A percentile compares a stretch with the other conserved stretches of the same genome.
phyloP scores from a whole-genome alignment of 2,113 vertebrate genomes.

The Larimichthys polyactis region DNA sequence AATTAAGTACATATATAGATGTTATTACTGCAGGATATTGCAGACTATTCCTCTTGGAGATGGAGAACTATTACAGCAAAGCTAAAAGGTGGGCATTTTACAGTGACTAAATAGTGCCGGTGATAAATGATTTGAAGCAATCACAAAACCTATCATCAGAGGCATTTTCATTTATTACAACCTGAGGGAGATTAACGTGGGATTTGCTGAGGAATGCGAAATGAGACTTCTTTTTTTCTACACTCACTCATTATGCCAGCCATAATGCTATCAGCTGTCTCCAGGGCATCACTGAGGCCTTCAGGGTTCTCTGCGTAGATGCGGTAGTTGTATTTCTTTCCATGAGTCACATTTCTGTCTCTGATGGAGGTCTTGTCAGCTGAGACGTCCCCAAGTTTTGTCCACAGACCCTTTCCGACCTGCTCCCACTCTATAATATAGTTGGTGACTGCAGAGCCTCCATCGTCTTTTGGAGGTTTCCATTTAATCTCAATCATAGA shows the following conservation, averaged over 20 bases:
- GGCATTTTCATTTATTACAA: slow-evolving; percentile 52
- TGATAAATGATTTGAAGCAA: slow-evolving; percentile 42
- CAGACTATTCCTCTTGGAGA: slow-evolving; percentile 10
- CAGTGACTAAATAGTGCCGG: slow-evolving; percentile 4
- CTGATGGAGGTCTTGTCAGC: slow-evolving; percentile 82
- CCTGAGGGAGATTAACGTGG: slow-evolving; percentile 31
- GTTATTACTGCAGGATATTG: slow-evolving; percentile 17
- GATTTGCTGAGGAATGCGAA: slow-evolving; percentile 48
- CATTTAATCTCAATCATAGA: slow-evolving; percentile 85
- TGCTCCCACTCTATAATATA: slow-evolving; percentile 88
- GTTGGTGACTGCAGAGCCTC: slow-evolving; percentile 84
- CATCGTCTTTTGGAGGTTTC: slow-evolving; percentile 86
- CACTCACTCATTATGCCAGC: slow-evolving; percentile 86
- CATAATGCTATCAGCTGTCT: slow-evolving; percentile 86
- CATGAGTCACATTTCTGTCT: slow-evolving; percentile 83
- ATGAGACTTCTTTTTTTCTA: slow-evolving; percentile 25
- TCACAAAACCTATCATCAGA: slow-evolving; percentile 22
- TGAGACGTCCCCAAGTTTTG: slow-evolving; percentile 82
- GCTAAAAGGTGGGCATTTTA: slow-evolving; percentile 18
- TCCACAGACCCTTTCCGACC: slow-evolving; percentile 84
- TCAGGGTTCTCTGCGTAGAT: slow-evolving; percentile 87
- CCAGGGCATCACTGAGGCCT: slow-evolving; percentile 84
- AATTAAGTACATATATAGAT: background rate
- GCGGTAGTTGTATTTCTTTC: slow-evolving; percentile 88
- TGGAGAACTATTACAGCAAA: background rate